These are phyloP conservation scores for Cydia amplana DNA, from an alignment of 1,140 invertebrate genomes.

Conservation along the genomic window DNA sequence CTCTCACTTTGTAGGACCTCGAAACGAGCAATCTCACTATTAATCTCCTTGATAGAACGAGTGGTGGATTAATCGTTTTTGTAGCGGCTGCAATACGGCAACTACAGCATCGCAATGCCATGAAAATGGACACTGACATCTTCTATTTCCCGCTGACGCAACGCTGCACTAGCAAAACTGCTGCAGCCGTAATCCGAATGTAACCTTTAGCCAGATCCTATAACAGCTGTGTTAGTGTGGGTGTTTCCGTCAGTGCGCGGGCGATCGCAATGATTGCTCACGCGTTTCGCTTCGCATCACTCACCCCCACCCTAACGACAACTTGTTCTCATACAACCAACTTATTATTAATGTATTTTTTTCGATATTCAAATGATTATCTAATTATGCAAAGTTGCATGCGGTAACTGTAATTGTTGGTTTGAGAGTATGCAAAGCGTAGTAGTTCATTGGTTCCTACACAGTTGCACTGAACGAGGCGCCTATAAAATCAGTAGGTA, in stretches of 20 bases:
- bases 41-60: too few species aligned
- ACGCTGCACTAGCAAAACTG: too few species aligned
- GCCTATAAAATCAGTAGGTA: not conserved
- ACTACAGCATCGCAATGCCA: too few species aligned
- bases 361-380: conserved; percentile 54
- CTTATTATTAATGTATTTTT: conserved; percentile 57
- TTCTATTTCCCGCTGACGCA: too few species aligned
- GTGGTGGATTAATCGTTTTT: too few species aligned
- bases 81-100: too few species aligned
- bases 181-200: not conserved
- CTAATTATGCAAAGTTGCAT: conserved; percentile 38
- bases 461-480: not conserved
- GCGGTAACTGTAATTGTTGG: conserved; percentile 32
- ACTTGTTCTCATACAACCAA: conserved; percentile 66
- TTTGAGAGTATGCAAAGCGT: conserved; percentile 27
- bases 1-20: too few species aligned
- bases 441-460: conserved; percentile 15
- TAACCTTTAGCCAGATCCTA: not conserved
- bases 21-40: too few species aligned
- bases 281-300: conserved; percentile 76
- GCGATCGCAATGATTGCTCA: conserved; percentile 73
- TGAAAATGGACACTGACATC: too few species aligned
- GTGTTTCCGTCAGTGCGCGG: conserved; percentile 60
- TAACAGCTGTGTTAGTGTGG: conserved; percentile 38
- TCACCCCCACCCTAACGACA: conserved; percentile 67